Conservation (phyloP, 2,113 vertebrate species). For the Theristicus caerulescens region DNA sequence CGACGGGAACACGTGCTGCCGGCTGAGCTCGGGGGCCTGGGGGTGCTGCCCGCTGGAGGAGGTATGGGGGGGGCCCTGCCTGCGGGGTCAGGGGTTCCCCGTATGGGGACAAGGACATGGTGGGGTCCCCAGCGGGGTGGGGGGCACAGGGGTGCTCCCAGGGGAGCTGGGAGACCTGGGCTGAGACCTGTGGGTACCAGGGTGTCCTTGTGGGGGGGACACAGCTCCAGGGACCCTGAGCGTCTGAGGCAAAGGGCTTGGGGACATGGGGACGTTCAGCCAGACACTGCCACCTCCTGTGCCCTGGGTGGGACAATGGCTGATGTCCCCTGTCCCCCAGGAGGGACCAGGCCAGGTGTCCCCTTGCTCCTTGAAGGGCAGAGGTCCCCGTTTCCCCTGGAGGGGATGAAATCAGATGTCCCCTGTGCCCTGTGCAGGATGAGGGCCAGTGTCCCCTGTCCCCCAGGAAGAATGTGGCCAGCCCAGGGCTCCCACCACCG, state of each 20-base stretch:
- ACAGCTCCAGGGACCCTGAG: not conserved
- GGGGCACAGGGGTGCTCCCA: not conserved
- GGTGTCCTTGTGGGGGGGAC: too few relatives aligned
- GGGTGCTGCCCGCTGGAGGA: constrained; percentile 77
- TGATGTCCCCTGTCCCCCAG: not conserved
- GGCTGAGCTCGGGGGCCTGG: constrained; percentile 54
- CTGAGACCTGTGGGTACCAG: too few relatives aligned
- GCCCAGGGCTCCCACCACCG: not conserved
- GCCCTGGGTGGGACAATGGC: not conserved
- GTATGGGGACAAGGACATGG: not conserved
- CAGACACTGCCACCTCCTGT: not conserved
- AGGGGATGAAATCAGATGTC: too few relatives aligned
- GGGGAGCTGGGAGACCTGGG: too few relatives aligned
- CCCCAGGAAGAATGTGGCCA: not conserved
- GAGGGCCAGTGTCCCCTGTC: not conserved
- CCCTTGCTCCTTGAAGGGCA: too few relatives aligned
- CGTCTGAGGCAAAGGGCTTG: fast-evolving
- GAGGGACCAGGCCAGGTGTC: too few relatives aligned
- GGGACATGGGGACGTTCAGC: not conserved
- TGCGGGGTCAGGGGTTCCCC: not conserved
- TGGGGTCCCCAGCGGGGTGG: not conserved
- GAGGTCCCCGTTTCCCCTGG: too few relatives aligned
- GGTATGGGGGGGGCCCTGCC: not conserved
- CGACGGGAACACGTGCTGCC: constrained; percentile 80
- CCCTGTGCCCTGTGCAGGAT: too few relatives aligned